Base-by-base conservation (phyloP, 1,140 invertebrate genomes). In the Zaprionus ornatus region DNA sequence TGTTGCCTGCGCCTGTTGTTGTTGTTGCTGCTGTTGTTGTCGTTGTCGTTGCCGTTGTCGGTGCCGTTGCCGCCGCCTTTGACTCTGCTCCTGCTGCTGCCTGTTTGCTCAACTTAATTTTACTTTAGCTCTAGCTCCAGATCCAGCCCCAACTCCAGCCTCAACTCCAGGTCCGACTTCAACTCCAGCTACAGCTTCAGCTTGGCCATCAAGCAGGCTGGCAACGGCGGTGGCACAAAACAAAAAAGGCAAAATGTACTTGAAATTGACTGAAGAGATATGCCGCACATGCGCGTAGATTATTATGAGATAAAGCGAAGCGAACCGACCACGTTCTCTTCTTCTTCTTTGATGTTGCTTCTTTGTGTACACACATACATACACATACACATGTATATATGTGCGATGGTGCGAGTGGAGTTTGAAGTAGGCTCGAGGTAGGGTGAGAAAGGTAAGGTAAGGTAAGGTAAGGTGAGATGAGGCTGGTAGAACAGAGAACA, bases 201-300 rank as follows among this genome's bases (percentile, higher is more conserved):
- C 65, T 35, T 50, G 54, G 63, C 37, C 57, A 61, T 69, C 65
- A 73, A 60, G 17, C 35, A 13, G 35, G 40, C 40, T 17, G 15
- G 40, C 40, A 17, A 59, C 60, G 71, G 61, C 45, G 35, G 67
- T 71, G 74, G 74, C 74, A 65, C 50, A 65, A 72, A 75, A 75
- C 65, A 59, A 65, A 74, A 70, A 60, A 82, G 73, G 69, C 73
- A 87, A 82, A 88, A 79, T 80, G 84, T 88, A 88, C 83, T 87
- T 88, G 80, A 87, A 87, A 87, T 78, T 88, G 83, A 87, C 84
- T 87, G 77, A 80, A 87, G 80, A 88, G 83, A 86, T 86, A 81
- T 88, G 84, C 83, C 83, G 83, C 83, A 88, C 84, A 88, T 88
- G 84, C 77, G 84, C 82, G 82, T 86, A 86, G 82, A 86, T 86